phyloP scores from a whole-genome alignment of 2,888 invertebrate species.

The Operophtera brumata region DNA sequence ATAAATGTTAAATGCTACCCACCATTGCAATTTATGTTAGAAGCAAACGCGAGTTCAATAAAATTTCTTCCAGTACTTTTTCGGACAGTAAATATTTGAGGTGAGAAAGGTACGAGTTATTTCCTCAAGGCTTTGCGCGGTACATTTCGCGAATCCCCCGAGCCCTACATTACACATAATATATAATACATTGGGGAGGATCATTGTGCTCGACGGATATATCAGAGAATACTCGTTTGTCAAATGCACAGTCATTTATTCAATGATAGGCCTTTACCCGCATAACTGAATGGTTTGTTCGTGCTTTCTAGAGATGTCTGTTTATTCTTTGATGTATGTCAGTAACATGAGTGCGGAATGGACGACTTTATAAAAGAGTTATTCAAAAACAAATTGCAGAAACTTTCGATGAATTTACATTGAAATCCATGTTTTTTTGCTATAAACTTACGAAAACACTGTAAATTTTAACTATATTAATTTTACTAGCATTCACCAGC shows the following conservation, averaged over 20 bases:
- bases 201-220: constrained; percentile 75
- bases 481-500: too few relatives aligned
- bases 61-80: constrained; percentile 28
- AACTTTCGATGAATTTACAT: too few relatives aligned
- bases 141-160: constrained; percentile 65
- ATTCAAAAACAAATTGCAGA: neutral
- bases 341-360: neutral
- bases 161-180: constrained; percentile 59
- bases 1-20: too few relatives aligned
- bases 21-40: neutral
- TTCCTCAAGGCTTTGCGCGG: constrained; percentile 53
- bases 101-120: constrained; percentile 49
- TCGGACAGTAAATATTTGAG: constrained; percentile 35
- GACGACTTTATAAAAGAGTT: neutral
- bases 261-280: constrained; percentile 54
- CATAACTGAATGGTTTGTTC: constrained; percentile 28
- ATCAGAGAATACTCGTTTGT: constrained; percentile 78
- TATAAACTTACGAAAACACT: too few relatives aligned
- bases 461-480: too few relatives aligned
- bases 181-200: constrained; percentile 76
- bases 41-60: constrained; percentile 19
- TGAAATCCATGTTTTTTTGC: too few relatives aligned
- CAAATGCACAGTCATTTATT: constrained; percentile 79
- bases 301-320: constrained; percentile 14
- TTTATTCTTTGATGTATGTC: constrained; percentile 15